These are phyloP conservation scores for Acipenser transmontanus DNA, from an alignment of 2,797 vertebrate species.

Conservation along the genomic window DNA sequence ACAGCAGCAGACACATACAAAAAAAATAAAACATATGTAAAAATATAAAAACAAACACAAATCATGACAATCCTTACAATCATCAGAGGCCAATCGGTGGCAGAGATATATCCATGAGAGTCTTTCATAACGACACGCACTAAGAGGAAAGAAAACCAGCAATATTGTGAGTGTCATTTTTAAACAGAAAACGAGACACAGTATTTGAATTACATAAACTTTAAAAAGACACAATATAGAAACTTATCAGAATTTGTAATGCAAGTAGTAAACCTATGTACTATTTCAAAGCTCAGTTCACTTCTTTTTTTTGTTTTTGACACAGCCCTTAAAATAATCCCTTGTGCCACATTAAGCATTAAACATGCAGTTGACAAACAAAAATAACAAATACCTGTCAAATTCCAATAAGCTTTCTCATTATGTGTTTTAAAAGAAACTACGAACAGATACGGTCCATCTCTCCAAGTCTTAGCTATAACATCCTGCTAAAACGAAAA, in stretches of 20 bases:
- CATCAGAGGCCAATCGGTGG: constrained; percentile 83
- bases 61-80: constrained; percentile 61
- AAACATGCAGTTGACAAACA: too few species aligned
- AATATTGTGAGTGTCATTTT: not conserved
- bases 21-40: not conserved
- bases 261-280: not conserved
- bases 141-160: constrained; percentile 32
- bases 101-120: constrained; percentile 72
- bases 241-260: constrained; percentile 7
- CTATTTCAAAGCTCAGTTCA: not conserved
- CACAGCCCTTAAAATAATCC: not conserved
- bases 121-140: constrained; percentile 74
- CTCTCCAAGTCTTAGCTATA: constrained; percentile 71
- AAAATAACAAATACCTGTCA: constrained; percentile 56
- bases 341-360: too few species aligned
- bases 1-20: not conserved
- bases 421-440: constrained; percentile 54
- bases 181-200: not conserved
- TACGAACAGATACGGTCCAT: constrained; percentile 75
- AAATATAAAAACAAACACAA: not conserved
- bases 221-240: not conserved
- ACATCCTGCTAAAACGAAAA: constrained; percentile 45
- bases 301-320: constrained; percentile 24
- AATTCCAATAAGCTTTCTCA: constrained; percentile 60
- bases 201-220: not conserved